Conservation (phyloP, 2,888 invertebrate species). For the Acrocera orbiculus region DNA sequence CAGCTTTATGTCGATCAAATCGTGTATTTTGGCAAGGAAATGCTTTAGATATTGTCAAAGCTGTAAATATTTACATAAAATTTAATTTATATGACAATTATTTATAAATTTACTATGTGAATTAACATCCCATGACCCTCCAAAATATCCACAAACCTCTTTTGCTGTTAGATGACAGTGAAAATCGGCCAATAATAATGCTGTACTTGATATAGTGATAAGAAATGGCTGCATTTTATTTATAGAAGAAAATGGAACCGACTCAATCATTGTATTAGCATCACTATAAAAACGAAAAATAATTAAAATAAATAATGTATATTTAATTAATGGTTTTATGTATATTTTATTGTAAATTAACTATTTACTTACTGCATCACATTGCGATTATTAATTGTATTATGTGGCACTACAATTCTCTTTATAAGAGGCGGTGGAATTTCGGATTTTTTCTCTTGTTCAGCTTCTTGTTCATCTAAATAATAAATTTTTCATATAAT, state of each 20-base stretch:
- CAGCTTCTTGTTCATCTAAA: slow-evolving; percentile 40
- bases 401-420: slow-evolving; percentile 55
- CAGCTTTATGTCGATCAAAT: slow-evolving; percentile 57
- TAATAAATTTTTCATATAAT: not conserved
- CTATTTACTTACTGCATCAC: slow-evolving; percentile 49
- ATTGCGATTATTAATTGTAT: slow-evolving; percentile 54
- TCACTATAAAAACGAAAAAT: too few relatives aligned
- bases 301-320: not conserved
- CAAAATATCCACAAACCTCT: slow-evolving; percentile 91
- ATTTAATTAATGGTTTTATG: too few relatives aligned
- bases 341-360: too few relatives aligned
- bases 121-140: slow-evolving; percentile 88
- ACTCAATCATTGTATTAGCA: slow-evolving; percentile 74
- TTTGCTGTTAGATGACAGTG: slow-evolving; percentile 87
- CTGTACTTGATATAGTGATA: slow-evolving; percentile 71
- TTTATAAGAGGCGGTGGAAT: slow-evolving; percentile 42
- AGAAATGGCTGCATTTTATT: slow-evolving; percentile 88
- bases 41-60: slow-evolving; percentile 69
- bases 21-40: slow-evolving; percentile 76
- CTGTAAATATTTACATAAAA: slow-evolving; percentile 32
- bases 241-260: slow-evolving; percentile 68
- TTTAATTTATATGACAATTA: not conserved
- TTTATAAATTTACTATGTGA: slow-evolving; percentile 59
- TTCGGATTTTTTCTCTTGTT: slow-evolving; percentile 42
- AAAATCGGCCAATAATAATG: slow-evolving; percentile 74